Evolutionary conservation across 2,113 vertebrate genomes (phyloP), one percentile per base, ranked within the genome.

Genomic region (Balaeniceps rex): DNA sequence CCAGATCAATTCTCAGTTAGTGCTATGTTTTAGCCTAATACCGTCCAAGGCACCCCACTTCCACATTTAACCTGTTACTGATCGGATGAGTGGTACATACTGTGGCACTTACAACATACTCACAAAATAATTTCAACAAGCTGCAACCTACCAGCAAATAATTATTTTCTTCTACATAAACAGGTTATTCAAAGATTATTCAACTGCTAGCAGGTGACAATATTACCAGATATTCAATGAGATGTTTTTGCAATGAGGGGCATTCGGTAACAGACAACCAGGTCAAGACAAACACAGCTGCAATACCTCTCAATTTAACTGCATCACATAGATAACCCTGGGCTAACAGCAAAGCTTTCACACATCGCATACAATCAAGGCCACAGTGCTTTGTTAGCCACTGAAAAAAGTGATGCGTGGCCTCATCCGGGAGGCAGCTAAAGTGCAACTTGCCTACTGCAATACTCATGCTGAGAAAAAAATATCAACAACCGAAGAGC

Each of bases 281-380:
- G 64, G 46, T 51, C 51, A 64, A 80, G 83, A 64, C 82, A 90
- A 90, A 85, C 25, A 8, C 82, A 80, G 81, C 91, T 94, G 38
- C 19, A 76, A 65, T 68, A 87, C 55, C 77, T 89, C 94, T 93
- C 49, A 84, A 21, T 33, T 87, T 31, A 85, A 75, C 84, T 86
- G 84, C 86, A 63, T 2, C 34, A 28, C 6, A 23, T 14, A 80
- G 57, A 38, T 9, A 46, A 58, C 14, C 12, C 81, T 42, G 64
- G 49, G 81, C 93, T 90, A 90, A 69, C 34, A 93, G 81, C 71
- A 80, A 83, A 90, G 54, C 38, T 87, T n/a, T 83, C 96, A 93
- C 58, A 68, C 47, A 82, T 19, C 74, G 14, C 87, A 58, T 1
- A 29, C 52, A 57, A 80, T 4, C 31, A 87, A 88, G 94, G 87